Evolutionary conservation across 2,888 invertebrate genomes (phyloP).

Genomic region (Thecocarcelia acutangulata): DNA sequence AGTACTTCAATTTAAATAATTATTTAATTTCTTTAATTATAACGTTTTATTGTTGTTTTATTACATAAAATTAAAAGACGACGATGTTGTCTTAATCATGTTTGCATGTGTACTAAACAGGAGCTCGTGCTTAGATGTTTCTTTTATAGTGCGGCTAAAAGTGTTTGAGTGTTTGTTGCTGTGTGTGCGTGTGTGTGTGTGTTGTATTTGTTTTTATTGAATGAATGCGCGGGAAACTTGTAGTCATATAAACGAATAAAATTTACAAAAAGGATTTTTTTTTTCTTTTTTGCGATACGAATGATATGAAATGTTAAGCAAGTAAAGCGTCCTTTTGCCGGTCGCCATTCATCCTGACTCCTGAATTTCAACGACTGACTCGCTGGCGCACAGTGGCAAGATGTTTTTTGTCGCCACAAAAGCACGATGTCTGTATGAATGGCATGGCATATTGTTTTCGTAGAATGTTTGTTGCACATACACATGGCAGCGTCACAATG

Average conservation of each 20-base stretch:
- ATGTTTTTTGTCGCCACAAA: slow-evolving; percentile 67
- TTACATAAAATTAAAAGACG: slow-evolving; percentile 35
- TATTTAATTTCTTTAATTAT: not conserved
- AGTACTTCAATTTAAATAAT: not conserved
- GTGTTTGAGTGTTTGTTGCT: slow-evolving; percentile 60
- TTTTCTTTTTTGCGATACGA: slow-evolving; percentile 55
- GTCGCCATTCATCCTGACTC: slow-evolving; percentile 78
- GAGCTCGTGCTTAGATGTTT: slow-evolving; percentile 70
- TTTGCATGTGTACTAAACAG: slow-evolving; percentile 76
- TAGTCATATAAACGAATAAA: slow-evolving; percentile 65
- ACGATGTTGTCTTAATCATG: slow-evolving; percentile 74
- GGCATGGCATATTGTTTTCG: slow-evolving; percentile 59
- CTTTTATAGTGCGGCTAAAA: slow-evolving; percentile 75
- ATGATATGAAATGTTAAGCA: slow-evolving; percentile 59
- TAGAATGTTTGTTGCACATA: slow-evolving; percentile 60
- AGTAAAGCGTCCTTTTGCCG: slow-evolving; percentile 70
- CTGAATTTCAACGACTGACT: slow-evolving; percentile 72
- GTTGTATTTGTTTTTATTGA: slow-evolving; percentile 54
- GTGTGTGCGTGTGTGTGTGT: slow-evolving; percentile 29
- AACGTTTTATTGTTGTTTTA: not conserved
- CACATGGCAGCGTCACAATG: slow-evolving; percentile 32
- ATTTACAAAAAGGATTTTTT: slow-evolving; percentile 59
- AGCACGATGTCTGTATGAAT: slow-evolving; percentile 65
- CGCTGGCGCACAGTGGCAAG: slow-evolving; percentile 65
- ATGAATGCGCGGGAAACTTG: slow-evolving; percentile 75